Evolutionary conservation across 2,888 invertebrate species (phyloP).

Genomic region (Smittia aterrima): DNA sequence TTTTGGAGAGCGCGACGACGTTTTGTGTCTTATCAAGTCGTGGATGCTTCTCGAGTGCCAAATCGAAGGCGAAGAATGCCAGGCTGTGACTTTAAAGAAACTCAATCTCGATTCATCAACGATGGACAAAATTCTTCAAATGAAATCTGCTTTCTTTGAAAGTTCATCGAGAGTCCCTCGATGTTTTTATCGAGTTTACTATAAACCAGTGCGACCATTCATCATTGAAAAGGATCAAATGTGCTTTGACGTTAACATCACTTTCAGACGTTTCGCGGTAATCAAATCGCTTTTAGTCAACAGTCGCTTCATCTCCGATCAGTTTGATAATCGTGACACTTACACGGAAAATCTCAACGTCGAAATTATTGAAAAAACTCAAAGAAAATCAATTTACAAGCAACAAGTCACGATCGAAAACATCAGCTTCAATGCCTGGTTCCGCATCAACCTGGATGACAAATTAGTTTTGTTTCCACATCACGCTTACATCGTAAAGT

Average conservation of each 20-base stretch:
- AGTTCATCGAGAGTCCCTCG: neutral
- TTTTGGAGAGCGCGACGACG: conserved; percentile 29
- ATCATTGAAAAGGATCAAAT: conserved; percentile 47
- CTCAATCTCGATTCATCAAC: neutral
- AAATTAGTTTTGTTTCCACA: conserved; percentile 50
- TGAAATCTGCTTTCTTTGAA: neutral
- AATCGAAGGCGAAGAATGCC: neutral
- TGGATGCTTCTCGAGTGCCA: conserved; percentile 14
- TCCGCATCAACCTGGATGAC: conserved; percentile 47
- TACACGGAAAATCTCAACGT: conserved; percentile 12
- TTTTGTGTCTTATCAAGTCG: conserved; percentile 28
- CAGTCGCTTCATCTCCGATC: conserved; percentile 50
- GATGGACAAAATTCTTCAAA: neutral
- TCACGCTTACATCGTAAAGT: conserved; percentile 49
- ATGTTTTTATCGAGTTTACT: conserved; percentile 49
- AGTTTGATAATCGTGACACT: conserved; percentile 17
- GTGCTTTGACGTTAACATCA: conserved; percentile 48
- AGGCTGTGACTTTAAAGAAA: neutral
- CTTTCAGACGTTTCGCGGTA: conserved; percentile 50
- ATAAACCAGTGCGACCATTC: conserved; percentile 52
- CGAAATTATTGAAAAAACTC: conserved; percentile 20
- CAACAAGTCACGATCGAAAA: conserved; percentile 34
- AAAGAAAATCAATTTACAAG: conserved; percentile 14
- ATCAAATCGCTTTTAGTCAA: conserved; percentile 50
- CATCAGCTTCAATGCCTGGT: conserved; percentile 41